Evolutionary conservation across 2,888 invertebrate species (phyloP), one percentile per base, ranked within the genome.

Genomic region (Torymus aiolomorphi): DNA sequence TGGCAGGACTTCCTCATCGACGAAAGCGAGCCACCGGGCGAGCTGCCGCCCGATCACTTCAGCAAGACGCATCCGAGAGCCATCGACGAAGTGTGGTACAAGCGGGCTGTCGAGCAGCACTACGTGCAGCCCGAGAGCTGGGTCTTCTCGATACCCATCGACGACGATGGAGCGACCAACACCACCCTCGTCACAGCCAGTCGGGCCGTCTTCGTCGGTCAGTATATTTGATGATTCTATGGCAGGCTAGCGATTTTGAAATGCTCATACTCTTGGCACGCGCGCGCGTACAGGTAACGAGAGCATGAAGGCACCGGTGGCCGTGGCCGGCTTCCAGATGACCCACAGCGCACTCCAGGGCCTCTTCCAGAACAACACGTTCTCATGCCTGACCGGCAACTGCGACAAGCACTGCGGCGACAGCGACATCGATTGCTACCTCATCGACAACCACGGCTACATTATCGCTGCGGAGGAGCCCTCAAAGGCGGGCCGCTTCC

Each of bases 361-460:
- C 73, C 92, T 96, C 87, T 97, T 97, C 89, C 93, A 94, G 83
- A 96, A 95, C 84, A 96, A 95, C 78, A 96, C 97, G 0, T 94
- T 93, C 82, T 94, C 87, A 71, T 90, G 90, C 80, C 42, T 42
- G 42, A 87, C 88, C 16, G 84, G 83, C 4, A 86, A 86, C 49
- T 90, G 90, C 63, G 82, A 89, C n/a, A 91, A 91, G 80, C 92
- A 94, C 0, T 95, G 95, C 86, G 92, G 92, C 56, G 93, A 94
- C 1, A 93, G 93, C 63, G 93, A 93, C 78, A 92, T 95, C 88
- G 95, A 95, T 81, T 97, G 97, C 86, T 97, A 94, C 87, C 92
- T 98, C 59, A 91, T 98, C 57, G 98, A 98, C 89, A 96, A 96
- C 89, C 96, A 97, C 87, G 98, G 97, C 2, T 98, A 95, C 91